Conservation (phyloP, 2,888 invertebrate species). For the Megaustenia siamemsis region DNA sequence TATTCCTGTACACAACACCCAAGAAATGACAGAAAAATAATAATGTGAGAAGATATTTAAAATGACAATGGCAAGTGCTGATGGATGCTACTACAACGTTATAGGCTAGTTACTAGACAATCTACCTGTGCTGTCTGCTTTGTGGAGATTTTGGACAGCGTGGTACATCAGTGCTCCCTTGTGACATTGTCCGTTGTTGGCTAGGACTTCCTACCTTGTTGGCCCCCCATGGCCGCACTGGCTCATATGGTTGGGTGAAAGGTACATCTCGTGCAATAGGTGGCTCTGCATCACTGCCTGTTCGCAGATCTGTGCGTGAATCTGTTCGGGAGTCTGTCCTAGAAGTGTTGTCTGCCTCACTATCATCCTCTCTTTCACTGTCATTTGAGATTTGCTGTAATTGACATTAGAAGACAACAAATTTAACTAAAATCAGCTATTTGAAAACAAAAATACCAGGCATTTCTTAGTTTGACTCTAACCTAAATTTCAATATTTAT, state of each 20-base stretch:
- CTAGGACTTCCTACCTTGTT: slow-evolving; percentile 56
- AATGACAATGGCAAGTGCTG: too few species aligned
- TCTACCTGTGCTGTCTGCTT: slow-evolving; percentile 82
- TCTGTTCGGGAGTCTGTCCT: slow-evolving; percentile 69
- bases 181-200: slow-evolving; percentile 47
- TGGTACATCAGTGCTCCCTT: slow-evolving; percentile 49
- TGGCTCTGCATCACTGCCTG: slow-evolving; percentile 54
- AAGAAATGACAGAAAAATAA: too few species aligned
- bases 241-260: slow-evolving; percentile 55
- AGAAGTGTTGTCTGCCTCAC: slow-evolving; percentile 70
- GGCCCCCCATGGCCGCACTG: slow-evolving; percentile 63
- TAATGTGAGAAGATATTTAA: too few species aligned
- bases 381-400: slow-evolving; percentile 83
- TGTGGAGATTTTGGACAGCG: slow-evolving; percentile 60
- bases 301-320: slow-evolving; percentile 67
- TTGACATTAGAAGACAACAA: background rate
- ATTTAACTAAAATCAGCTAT: too few species aligned
- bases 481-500: too few species aligned
- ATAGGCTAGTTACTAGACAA: too few species aligned
- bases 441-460: too few species aligned
- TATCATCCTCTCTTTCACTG: slow-evolving; percentile 72
- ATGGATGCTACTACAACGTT: too few species aligned
- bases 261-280: slow-evolving; percentile 50
- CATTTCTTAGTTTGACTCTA: too few species aligned
- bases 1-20: too few species aligned